These are phyloP conservation scores for Squalus acanthias DNA, from an alignment of 2,797 vertebrate genomes.

Conservation along the genomic window DNA sequence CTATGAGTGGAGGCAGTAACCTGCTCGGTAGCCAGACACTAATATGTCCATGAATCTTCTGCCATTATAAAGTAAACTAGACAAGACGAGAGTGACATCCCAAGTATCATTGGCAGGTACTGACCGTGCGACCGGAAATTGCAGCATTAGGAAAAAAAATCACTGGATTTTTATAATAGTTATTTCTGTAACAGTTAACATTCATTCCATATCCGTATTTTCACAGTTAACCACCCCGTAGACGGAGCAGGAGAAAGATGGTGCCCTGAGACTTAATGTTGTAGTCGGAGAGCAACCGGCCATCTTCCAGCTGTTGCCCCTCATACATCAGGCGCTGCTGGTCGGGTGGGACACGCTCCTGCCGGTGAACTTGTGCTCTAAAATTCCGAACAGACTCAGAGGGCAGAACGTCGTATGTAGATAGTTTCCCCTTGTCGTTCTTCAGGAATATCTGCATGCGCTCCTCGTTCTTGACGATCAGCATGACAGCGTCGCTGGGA, in stretches of 20 bases:
- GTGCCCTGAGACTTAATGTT: constrained; percentile 21
- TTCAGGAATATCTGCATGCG: constrained; percentile 19
- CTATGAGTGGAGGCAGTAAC: no score
- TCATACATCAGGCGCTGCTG: constrained; percentile 29
- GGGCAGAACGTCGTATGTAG: background rate
- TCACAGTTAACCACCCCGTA: background rate
- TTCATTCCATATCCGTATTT: no score
- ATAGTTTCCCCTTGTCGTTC: background rate
- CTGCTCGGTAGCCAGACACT: no score
- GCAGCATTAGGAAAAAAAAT: no score
- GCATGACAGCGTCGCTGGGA: background rate
- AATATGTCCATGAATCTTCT: no score
- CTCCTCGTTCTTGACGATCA: background rate
- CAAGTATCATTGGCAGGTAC: no score
- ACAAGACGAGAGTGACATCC: no score
- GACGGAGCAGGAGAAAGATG: constrained; percentile 6
- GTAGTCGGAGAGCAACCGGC: constrained; percentile 30
- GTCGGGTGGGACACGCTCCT: constrained; percentile 25
- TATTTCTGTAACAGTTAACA: no score
- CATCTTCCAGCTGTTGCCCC: constrained; percentile 24
- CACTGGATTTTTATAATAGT: no score
- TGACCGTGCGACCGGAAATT: no score
- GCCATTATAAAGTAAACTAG: no score
- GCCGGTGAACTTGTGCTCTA: background rate
- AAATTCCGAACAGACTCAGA: background rate